These are phyloP conservation scores for Homarus americanus DNA, from an alignment of 1,140 invertebrate genomes.

Conservation along the genomic window DNA sequence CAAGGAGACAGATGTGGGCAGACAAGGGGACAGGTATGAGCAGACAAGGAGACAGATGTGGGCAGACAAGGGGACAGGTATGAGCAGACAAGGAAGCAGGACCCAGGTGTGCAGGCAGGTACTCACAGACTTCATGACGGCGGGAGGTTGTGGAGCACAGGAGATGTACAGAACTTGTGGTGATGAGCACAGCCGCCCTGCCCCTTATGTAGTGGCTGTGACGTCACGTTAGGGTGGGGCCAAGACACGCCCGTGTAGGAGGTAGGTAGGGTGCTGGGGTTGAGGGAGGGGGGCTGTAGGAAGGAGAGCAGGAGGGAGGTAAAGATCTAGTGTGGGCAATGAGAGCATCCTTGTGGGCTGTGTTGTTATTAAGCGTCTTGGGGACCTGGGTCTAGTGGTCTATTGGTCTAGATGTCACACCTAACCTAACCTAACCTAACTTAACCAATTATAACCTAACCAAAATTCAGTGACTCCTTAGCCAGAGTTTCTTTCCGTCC, in stretches of 20 bases:
- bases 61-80: not conserved
- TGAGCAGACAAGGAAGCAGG: not conserved
- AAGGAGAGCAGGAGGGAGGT: not conserved
- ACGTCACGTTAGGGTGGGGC: slow-evolving; percentile 46
- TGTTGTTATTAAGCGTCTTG: no score
- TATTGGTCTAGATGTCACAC: no score
- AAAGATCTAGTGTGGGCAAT: no score
- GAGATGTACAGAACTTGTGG: slow-evolving; percentile 42
- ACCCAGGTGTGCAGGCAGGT: not conserved
- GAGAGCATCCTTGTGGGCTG: no score
- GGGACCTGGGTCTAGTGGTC: no score
- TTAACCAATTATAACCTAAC: no score
- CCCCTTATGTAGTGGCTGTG: slow-evolving; percentile 36
- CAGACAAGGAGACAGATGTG: not conserved
- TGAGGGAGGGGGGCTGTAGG: not conserved
- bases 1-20: not conserved
- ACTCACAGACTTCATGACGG: slow-evolving; percentile 69
- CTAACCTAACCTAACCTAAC: no score
- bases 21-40: no score
- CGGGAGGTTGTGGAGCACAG: slow-evolving; percentile 20
- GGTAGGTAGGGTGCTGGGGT: not conserved
- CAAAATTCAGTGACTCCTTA: no score
- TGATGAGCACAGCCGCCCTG: not conserved
- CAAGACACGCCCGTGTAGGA: slow-evolving; percentile 44
- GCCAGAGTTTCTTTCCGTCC: no score